Conservation (phyloP, 1,140 invertebrate species). For the Ceratina japonica region DNA sequence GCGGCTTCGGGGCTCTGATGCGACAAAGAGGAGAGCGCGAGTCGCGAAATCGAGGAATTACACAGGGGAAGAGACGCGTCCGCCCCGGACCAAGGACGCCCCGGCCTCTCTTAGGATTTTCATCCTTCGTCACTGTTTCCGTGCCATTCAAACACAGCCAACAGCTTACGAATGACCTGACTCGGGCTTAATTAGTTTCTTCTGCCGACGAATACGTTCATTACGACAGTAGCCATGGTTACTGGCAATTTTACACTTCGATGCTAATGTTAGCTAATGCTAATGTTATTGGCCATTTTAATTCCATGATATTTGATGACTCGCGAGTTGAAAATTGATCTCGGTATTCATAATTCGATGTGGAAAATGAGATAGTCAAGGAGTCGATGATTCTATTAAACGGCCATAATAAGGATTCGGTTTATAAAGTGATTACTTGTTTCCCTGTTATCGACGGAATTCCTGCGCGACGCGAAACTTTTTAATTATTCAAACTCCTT, state of each 20-base stretch:
- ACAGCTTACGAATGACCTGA: neutral
- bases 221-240: no score
- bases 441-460: neutral
- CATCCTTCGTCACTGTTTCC: neutral
- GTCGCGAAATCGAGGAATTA: constrained; percentile 35
- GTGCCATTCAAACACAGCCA: neutral
- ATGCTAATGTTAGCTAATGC: no score
- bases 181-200: constrained; percentile 23
- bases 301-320: no score
- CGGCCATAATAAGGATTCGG: neutral
- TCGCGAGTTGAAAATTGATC: no score
- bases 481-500: constrained; percentile 24
- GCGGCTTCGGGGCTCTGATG: constrained; percentile 5
- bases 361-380: no score
- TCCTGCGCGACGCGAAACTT: neutral
- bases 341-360: no score
- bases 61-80: constrained; percentile 16
- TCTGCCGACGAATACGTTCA: neutral
- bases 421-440: constrained; percentile 14
- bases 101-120: no score
- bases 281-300: no score
- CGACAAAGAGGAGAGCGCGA: neutral
- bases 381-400: neutral
- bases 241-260: no score
- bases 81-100: neutral